Conservation (phyloP, 2,888 invertebrate species). For the Aphodius granarius region DNA sequence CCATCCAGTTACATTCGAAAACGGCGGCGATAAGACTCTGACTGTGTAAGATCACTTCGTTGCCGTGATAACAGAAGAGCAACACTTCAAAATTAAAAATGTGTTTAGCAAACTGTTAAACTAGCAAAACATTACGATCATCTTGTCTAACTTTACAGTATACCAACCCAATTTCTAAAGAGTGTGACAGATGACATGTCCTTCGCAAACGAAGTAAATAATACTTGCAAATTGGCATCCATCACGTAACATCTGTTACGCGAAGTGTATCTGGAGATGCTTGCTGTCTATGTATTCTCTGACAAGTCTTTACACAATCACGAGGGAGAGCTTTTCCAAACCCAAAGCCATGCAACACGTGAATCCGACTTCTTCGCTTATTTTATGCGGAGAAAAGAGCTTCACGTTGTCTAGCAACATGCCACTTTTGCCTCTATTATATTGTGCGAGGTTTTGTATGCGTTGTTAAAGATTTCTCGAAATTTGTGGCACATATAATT, state of each 20-base stretch:
- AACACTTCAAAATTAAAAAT: constrained; percentile 30
- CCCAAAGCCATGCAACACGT: neutral
- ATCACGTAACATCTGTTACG: neutral
- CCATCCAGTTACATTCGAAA: constrained; percentile 22
- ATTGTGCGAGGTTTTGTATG: neutral
- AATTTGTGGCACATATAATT: too few species aligned
- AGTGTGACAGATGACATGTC: neutral
- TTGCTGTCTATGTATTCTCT: neutral
- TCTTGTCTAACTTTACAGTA: too few species aligned
- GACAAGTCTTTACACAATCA: neutral
- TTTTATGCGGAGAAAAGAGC: neutral
- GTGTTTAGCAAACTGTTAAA: too few species aligned
- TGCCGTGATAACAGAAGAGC: constrained; percentile 32
- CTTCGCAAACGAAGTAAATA: neutral
- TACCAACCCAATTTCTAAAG: neutral
- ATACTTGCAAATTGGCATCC: neutral
- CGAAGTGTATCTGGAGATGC: neutral
- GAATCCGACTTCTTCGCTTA: neutral
- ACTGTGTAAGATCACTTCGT: constrained; percentile 29
- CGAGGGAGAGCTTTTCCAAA: neutral
- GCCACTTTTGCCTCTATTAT: neutral
- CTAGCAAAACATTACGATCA: too few species aligned
- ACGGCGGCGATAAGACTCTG: constrained; percentile 19
- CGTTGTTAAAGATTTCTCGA: neutral
- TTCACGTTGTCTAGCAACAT: neutral